These are phyloP conservation scores for Suncus etruscus DNA, from an alignment of 2,113 vertebrate genomes.

Conservation along the genomic window DNA sequence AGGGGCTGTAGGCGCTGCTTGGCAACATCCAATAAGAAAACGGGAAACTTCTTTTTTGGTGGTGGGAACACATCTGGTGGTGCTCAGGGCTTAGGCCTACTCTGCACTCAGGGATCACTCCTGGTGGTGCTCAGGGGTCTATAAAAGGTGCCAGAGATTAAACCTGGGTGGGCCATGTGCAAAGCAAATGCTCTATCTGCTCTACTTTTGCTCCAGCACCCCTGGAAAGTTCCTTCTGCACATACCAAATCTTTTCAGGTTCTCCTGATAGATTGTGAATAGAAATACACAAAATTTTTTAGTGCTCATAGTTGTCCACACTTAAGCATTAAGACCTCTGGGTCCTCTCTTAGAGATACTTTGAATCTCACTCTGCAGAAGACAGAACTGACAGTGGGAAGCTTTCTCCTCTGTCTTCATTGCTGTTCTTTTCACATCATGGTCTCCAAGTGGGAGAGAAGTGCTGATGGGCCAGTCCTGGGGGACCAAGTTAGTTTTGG, in stretches of 20 bases:
- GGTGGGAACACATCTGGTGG: no score
- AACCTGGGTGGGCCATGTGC: no score
- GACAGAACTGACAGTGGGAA: neutral
- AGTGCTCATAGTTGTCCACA: neutral
- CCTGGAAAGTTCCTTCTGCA: neutral
- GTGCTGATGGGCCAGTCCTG: neutral
- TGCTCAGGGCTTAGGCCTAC: no score
- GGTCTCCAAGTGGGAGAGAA: neutral
- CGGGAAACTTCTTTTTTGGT: neutral
- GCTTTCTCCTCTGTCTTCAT: neutral
- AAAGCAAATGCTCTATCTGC: no score
- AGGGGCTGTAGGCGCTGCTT: neutral
- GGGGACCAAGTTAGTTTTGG: neutral
- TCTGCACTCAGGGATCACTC: no score
- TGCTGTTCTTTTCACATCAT: neutral
- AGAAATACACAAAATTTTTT: neutral
- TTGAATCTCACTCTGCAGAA: neutral
- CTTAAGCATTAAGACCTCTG: slow-evolving; percentile 20
- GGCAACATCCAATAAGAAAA: neutral
- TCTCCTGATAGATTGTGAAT: neutral
- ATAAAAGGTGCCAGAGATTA: no score
- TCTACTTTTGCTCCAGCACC: no score
- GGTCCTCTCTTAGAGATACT: slow-evolving; percentile 22
- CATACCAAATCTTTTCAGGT: neutral
- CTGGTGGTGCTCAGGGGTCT: no score